A percentile compares a stretch with the other conserved stretches of the same genome.
phyloP scores from a whole-genome alignment of 2,888 invertebrate genomes.

The Xanthostigma xanthostigma region DNA sequence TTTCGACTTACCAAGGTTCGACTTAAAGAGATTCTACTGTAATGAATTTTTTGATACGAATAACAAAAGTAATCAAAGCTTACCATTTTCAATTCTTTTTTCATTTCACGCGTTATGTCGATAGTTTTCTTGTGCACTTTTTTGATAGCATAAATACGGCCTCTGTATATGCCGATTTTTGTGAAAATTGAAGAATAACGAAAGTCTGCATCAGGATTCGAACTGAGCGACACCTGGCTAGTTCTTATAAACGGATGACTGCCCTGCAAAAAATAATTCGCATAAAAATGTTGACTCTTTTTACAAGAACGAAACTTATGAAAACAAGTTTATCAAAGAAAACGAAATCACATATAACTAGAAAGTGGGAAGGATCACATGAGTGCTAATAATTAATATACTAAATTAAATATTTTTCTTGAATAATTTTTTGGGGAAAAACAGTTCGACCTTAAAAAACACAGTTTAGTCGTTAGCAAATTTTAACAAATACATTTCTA shows the following conservation, averaged over 20 bases:
- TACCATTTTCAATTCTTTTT: constrained; percentile 83
- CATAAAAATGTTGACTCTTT: neutral
- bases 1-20: too few species aligned
- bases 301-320: neutral
- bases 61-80: constrained; percentile 19
- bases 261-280: constrained; percentile 24
- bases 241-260: constrained; percentile 54
- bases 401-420: constrained; percentile 1
- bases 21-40: too few species aligned
- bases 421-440: too few species aligned
- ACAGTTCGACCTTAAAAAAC: too few species aligned
- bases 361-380: too few species aligned
- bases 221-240: constrained; percentile 81
- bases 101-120: constrained; percentile 79
- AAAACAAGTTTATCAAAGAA: too few species aligned
- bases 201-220: constrained; percentile 83
- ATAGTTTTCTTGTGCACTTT: constrained; percentile 71
- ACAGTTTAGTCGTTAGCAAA: neutral
- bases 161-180: constrained; percentile 78
- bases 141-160: constrained; percentile 75
- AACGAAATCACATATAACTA: too few species aligned
- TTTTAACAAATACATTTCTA: too few species aligned
- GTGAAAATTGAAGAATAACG: constrained; percentile 83
- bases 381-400: too few species aligned
- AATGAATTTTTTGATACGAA: too few species aligned